These are phyloP conservation scores for Macaria liturata DNA, from an alignment of 2,888 invertebrate species.

Conservation along the genomic window DNA sequence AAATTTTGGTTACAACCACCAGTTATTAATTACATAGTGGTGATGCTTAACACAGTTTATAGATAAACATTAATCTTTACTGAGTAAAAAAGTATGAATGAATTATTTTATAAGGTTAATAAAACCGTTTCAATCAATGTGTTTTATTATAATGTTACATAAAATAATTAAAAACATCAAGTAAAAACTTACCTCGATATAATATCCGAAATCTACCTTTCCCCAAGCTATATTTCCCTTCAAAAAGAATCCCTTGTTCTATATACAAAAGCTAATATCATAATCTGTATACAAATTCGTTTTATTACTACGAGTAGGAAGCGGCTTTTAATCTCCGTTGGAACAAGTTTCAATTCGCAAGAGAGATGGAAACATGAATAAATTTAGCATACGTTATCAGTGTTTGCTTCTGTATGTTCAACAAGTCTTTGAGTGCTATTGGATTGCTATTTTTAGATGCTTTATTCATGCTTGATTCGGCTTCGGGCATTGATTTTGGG, in stretches of 20 bases:
- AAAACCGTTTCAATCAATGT: too few species aligned
- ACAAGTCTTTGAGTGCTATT: constrained; percentile 41
- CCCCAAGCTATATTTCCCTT: constrained; percentile 6
- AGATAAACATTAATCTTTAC: too few species aligned
- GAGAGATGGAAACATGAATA: constrained; percentile 44
- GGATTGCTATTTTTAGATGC: constrained; percentile 19
- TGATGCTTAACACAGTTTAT: too few species aligned
- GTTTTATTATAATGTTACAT: too few species aligned
- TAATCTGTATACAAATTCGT: constrained; percentile 26
- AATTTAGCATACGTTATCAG: constrained; percentile 49
- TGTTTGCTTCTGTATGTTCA: constrained; percentile 46
- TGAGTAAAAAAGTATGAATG: too few species aligned
- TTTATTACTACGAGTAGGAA: constrained; percentile 24
- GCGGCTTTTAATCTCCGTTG: constrained; percentile 45
- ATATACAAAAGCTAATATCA: constrained; percentile 20
- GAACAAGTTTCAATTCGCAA: constrained; percentile 38
- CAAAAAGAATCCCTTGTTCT: constrained; percentile 19
- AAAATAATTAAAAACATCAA: too few species aligned
- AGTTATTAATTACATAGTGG: too few species aligned
- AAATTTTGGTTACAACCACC: too few species aligned
- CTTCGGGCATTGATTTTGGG: background rate
- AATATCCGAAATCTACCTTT: constrained; percentile 15
- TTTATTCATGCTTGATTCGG: constrained; percentile 1
- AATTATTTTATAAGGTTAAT: too few species aligned
- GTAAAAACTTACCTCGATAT: background rate